Percentiles rank a stretch among this genome's conserved stretches.
Conservation (phyloP, 1,140 invertebrate genomes). For the Lepidurus couesii region DNA sequence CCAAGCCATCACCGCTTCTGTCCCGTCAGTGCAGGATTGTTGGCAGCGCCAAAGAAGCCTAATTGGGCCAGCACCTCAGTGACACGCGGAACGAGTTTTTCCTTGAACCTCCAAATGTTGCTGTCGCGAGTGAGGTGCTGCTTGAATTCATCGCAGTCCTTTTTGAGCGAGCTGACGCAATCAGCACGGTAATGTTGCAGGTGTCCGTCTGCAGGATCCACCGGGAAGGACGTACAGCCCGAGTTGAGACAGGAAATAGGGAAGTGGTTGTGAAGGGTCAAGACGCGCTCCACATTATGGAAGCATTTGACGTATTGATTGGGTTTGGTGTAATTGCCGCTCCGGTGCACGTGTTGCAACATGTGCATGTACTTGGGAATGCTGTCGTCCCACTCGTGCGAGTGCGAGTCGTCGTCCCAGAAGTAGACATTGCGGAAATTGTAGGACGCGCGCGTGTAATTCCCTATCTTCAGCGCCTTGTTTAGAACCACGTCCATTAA, state of each 20-base stretch:
- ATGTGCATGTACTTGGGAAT: constrained; percentile 88
- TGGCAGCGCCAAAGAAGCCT: constrained; percentile 57
- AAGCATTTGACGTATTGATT: constrained; percentile 92
- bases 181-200: constrained; percentile 89
- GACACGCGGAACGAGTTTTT: constrained; percentile 61
- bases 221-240: constrained; percentile 76
- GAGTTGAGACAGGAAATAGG: constrained; percentile 79
- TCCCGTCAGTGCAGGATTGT: neutral
- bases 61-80: constrained; percentile 62
- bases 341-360: constrained; percentile 85
- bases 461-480: constrained; percentile 61
- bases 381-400: constrained; percentile 72
- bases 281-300: constrained; percentile 80
- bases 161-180: constrained; percentile 82
- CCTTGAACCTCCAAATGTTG: constrained; percentile 80
- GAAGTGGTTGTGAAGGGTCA: constrained; percentile 89
- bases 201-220: constrained; percentile 75
- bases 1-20: neutral
- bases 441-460: constrained; percentile 73
- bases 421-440: constrained; percentile 93
- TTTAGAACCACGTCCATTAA: constrained; percentile 67
- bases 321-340: constrained; percentile 85
- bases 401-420: constrained; percentile 77
- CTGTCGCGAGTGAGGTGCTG: constrained; percentile 76
- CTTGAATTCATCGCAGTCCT: constrained; percentile 71